Conservation (phyloP, 1,140 invertebrate species). For the Magallana angulata region DNA sequence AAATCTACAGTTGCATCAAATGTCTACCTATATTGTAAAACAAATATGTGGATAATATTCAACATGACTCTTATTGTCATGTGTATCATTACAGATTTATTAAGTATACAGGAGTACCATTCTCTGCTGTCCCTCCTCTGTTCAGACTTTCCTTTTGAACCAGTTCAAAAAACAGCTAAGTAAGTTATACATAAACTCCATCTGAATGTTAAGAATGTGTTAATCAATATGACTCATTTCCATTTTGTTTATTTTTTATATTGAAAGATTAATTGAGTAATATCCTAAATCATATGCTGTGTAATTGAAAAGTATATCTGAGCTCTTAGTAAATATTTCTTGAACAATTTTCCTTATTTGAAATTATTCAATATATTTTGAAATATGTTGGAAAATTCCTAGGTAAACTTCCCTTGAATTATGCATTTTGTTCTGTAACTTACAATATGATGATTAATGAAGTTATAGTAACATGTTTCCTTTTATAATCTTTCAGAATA, state of each 20-base stretch:
- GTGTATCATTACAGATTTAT: slow-evolving; percentile 73
- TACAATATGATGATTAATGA: not conserved
- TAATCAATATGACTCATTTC: no score
- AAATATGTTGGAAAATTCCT: not conserved
- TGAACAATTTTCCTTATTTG: no score
- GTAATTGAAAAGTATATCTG: no score
- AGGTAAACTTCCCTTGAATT: not conserved
- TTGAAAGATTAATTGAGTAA: no score
- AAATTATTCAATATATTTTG: not conserved
- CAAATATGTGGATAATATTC: not conserved
- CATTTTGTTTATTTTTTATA: no score
- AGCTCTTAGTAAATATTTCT: no score
- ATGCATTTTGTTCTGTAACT: not conserved
- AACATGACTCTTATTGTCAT: not conserved
- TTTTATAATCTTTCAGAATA: slow-evolving; percentile 70
- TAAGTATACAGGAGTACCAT: slow-evolving; percentile 78
- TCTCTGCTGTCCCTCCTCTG: slow-evolving; percentile 76
- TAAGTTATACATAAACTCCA: slow-evolving; percentile 50
- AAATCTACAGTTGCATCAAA: no score
- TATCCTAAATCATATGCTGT: no score
- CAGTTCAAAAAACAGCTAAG: slow-evolving; percentile 79
- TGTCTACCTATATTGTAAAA: not conserved
- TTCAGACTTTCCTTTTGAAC: slow-evolving; percentile 77
- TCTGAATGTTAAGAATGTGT: not conserved
- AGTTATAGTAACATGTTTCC: not conserved